Evolutionary conservation across 2,797 vertebrate genomes (phyloP).

Genomic region (Cossypha caffra): DNA sequence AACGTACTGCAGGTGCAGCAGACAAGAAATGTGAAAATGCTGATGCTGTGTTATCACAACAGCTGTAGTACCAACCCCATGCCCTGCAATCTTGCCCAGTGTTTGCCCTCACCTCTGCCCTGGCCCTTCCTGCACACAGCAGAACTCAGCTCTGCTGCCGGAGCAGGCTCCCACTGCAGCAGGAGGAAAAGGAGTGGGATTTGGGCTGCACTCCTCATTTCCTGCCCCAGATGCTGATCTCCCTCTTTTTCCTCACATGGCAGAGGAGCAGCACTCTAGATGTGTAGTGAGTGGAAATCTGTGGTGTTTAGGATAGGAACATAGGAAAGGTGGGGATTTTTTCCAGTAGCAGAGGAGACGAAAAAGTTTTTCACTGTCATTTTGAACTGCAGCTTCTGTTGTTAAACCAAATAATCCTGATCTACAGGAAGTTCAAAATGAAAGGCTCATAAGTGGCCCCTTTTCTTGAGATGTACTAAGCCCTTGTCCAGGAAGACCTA

Average conservation of each 20-base stretch:
- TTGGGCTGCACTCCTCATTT: not conserved
- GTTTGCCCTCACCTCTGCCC: not conserved
- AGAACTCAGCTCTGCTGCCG: not conserved
- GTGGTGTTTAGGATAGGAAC: not conserved
- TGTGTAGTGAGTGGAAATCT: not conserved
- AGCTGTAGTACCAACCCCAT: accelerated
- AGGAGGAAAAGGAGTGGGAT: not conserved
- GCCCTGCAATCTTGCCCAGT: not conserved
- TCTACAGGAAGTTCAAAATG: not conserved
- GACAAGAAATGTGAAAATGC: accelerated
- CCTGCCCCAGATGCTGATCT: not conserved
- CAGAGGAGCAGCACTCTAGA: not conserved
- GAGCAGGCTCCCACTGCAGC: not conserved
- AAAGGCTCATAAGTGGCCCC: not conserved
- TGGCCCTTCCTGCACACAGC: accelerated
- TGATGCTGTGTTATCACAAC: not conserved
- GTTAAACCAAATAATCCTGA: not conserved
- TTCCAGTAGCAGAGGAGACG: not conserved
- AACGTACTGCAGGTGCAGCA: accelerated
- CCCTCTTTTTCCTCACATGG: not conserved
- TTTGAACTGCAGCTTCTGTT: not conserved
- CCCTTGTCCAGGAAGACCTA: not conserved
- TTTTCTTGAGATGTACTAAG: not conserved
- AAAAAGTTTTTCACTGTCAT: not conserved
- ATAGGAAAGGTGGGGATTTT: accelerated